Base-by-base conservation (phyloP, 1,140 invertebrate genomes). In the Anastrepha ludens region DNA sequence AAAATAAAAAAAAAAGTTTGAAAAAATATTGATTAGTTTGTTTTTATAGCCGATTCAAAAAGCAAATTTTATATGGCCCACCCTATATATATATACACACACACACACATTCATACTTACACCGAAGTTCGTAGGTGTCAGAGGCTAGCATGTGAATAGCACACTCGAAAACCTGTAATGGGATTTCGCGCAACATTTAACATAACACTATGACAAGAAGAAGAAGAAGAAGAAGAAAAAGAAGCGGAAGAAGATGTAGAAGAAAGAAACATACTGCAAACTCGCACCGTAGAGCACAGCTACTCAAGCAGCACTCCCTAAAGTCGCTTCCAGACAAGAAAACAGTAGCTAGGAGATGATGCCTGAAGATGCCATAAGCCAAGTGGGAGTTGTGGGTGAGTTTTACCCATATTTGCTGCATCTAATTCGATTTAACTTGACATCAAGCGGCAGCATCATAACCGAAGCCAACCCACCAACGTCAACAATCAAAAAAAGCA, bases 101-200 rank as follows among this genome's bases (percentile, higher is more conserved):
- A 29, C 29, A 29, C 29, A 29, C 29, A 29, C 29, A 29, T 29
- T 29, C 29, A 29, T 65, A 65, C 7, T 39, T 20, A 65, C 64
- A 3, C 8, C 11, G 17, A 67, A n/a, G 17, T 20, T 2, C 8
- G 13, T 47, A 17, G 5, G 5, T 55, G 20, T n/a, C 50, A 4
- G 7, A 81, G 5, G 74, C 44, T 9, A 20, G 9, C 20, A 44
- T 44, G 70, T 41, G 20, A 6, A 15, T 74, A 1, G 70, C 50
- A 81, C 13, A 50, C 44, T 85, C 44, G 50, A 59, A 85, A 39
- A 17, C n/a, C 81, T 29, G 9, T 41, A 11, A 3, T 39, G 58
- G 44, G 81, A 85, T 85, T 85, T 85, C 29, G 58, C 81, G 58
- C 50, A 85, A 85, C 50, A 85, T 85, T 85, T 85, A 85, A 85